phyloP scores from a whole-genome alignment of 2,888 invertebrate species.

The Eristalinus sepulchralis region DNA sequence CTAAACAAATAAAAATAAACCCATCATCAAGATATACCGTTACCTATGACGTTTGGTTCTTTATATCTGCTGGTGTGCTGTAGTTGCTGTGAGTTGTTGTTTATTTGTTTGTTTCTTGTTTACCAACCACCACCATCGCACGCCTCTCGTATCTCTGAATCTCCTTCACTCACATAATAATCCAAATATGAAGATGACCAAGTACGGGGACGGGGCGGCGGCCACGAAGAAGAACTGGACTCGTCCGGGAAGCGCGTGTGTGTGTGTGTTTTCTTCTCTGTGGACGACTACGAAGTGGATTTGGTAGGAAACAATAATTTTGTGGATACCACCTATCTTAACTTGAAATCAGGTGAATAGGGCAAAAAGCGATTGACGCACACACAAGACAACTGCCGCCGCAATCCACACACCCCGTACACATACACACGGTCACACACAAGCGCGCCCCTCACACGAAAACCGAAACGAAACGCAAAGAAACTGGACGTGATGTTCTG shows the following conservation, averaged over 20 bases:
- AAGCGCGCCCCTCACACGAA: background rate
- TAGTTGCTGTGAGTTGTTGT: background rate
- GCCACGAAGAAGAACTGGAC: constrained; percentile 7
- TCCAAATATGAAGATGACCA: constrained; percentile 55
- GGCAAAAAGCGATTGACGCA: constrained; percentile 19
- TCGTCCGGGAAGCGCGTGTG: background rate
- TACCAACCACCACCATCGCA: constrained; percentile 36
- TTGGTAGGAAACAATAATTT: constrained; percentile 43
- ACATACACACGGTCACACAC: background rate
- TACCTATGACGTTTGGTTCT: constrained; percentile 55
- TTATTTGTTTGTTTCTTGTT: constrained; percentile 44
- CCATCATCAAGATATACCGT: constrained; percentile 55
- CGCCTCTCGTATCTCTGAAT: background rate
- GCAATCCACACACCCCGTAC: background rate
- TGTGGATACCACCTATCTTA: constrained; percentile 37
- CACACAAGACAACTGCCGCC: background rate
- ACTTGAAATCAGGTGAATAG: constrained; percentile 50
- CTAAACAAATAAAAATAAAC: constrained; percentile 63
- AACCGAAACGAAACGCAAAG: background rate
- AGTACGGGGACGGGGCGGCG: background rate
- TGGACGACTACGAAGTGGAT: background rate
- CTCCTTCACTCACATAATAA: constrained; percentile 13
- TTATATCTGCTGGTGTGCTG: constrained; percentile 6
- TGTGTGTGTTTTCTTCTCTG: background rate
- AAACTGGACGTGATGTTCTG: constrained; percentile 8